Evolutionary conservation across 2,113 vertebrate species (phyloP), one percentile per base, ranked within the genome.

Genomic region (Ceyx cyanopectus): DNA sequence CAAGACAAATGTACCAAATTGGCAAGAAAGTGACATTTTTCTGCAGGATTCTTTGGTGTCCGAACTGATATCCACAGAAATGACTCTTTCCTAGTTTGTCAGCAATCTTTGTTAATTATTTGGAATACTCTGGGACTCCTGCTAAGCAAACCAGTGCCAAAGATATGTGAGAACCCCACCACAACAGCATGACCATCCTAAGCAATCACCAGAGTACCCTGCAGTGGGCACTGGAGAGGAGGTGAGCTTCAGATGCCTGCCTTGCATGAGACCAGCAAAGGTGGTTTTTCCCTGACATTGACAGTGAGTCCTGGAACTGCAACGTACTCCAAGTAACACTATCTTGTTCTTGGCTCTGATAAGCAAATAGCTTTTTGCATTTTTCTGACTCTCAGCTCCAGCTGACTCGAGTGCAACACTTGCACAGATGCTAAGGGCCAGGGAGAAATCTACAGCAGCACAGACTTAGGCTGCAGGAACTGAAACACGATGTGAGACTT

Each of bases 21-120:
- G 95, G 89, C 94, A 96, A 95, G 90, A 69, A 69, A 93, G 85
- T 2, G 95, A 92, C 93, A 90, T 94, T 94, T 94, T 92, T 93
- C 84, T 81, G 61, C 29, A 29, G 79, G 81, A 94, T 95, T 93
- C 89, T 84, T 85, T 27, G 65, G 43, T 87, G 76, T 91, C 95
- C 90, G 15, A 90, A 9, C 67, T 34, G 11, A 85, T 77, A 79
- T 58, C 72, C 84, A 61, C 92, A 81, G 84, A 41, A 74, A 90
- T 34, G 3, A 22, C 74, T 95, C 84, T 45, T 46, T 92, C 94
- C 82, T 83, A 9, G 6, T 41, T 66, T 61, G 90, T 85, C 89
- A 90, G 92, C 87, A 77, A 72, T 76, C 87, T 60, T 7, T n/a
- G 65, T 22, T 84, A 72, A 85, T 82, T 79, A 74, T n/a, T 91